Conservation (phyloP, 1,140 invertebrate species). For the Halesus radiatus region DNA sequence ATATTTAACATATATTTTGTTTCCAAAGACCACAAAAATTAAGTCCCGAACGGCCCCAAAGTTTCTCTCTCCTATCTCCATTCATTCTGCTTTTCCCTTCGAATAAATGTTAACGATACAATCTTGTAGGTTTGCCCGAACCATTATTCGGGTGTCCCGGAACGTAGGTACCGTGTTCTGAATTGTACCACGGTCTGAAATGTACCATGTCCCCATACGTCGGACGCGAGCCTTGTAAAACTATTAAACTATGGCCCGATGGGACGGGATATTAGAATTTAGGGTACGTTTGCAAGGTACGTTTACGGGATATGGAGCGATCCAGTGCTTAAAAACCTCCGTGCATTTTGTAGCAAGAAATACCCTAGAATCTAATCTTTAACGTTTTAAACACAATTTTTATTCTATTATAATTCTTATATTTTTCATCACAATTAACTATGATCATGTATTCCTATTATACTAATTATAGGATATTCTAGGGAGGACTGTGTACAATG, state of each 20-base stretch:
- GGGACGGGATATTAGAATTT: slow-evolving; percentile 55
- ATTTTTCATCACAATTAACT: no score
- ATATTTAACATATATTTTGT: no score
- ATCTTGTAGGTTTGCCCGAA: slow-evolving; percentile 40
- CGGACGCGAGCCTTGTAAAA: slow-evolving; percentile 53
- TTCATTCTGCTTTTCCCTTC: slow-evolving; percentile 51
- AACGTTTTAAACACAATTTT: no score
- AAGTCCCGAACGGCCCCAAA: not conserved
- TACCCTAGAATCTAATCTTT: no score
- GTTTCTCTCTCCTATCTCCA: slow-evolving; percentile 35
- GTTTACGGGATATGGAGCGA: not conserved
- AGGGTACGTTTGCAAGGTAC: slow-evolving; percentile 27
- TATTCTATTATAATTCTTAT: no score
- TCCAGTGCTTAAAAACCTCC: slow-evolving; percentile 3
- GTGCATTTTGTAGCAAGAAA: not conserved
- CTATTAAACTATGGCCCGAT: slow-evolving; percentile 49
- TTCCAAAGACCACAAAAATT: no score
- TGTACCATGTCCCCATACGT: slow-evolving; percentile 10
- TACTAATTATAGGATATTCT: no score
- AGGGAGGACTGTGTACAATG: no score
- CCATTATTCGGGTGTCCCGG: slow-evolving; percentile 47
- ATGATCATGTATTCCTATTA: no score
- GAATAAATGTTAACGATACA: slow-evolving; percentile 56
- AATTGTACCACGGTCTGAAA: slow-evolving; percentile 18
- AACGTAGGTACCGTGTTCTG: slow-evolving; percentile 27